A percentile compares a stretch with the other conserved stretches of the same genome.
phyloP scores from a whole-genome alignment of 2,113 vertebrate species.

The Etia nguti region DNA sequence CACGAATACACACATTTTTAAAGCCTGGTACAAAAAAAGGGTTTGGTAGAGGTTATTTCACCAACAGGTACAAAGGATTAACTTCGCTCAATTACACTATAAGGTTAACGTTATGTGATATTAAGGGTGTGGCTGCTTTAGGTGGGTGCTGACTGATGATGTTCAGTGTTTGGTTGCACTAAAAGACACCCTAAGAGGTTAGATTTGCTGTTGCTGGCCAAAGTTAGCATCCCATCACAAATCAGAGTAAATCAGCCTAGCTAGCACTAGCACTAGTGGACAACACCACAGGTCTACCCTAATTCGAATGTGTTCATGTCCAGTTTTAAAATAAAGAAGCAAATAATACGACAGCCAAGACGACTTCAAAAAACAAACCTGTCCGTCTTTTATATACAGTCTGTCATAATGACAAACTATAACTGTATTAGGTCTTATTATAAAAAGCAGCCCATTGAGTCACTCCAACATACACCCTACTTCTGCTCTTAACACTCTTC shows the following conservation, averaged over 20 bases:
- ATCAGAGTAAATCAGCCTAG: neutral
- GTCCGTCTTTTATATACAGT: neutral
- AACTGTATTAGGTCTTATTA: neutral
- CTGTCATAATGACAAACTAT: neutral
- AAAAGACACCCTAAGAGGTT: neutral
- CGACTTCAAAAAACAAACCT: too few relatives aligned
- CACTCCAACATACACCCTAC: neutral
- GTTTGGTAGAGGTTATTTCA: neutral
- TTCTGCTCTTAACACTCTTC: neutral
- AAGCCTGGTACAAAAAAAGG: neutral
- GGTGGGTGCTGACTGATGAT: neutral
- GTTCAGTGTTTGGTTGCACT: neutral
- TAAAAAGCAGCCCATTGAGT: neutral
- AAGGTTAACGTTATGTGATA: neutral
- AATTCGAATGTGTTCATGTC: neutral
- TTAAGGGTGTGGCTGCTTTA: neutral
- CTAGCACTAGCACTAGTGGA: neutral
- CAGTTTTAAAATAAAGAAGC: neutral
- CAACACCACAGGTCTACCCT: neutral
- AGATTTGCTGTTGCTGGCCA: neutral
- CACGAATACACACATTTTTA: neutral
- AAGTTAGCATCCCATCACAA: neutral
- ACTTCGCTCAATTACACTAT: neutral
- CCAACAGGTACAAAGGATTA: neutral
- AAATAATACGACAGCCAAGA: neutral